Base-by-base conservation (phyloP, 2,888 invertebrate species). In the Blastobasis lacticolella region DNA sequence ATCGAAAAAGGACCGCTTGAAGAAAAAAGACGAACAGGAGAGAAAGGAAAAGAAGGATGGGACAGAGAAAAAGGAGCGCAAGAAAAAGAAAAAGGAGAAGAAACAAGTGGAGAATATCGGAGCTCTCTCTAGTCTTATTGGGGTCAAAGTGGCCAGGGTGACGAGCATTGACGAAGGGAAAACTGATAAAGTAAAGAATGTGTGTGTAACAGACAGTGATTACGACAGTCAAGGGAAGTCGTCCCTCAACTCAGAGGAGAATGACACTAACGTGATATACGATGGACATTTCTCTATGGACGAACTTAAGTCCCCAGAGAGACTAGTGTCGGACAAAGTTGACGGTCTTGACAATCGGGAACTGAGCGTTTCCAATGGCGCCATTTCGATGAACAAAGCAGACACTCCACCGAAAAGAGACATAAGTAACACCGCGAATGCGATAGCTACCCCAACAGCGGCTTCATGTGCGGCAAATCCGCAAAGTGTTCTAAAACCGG, bases 231-330 rank as follows among this genome's bases (percentile, higher is more conserved):
- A 78, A 67, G 74, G 69, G n/a, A 80, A 77, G 49, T 68, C 67
- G 3, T 78, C 77, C 0, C 46, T 73, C 9, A 64, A 66, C 45
- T 72, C 75, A 0, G 77, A 75, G 54, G 63, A 58, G 2, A 71
- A 64, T 51, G 74, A 74, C 23, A 56, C 66, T 4, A 64, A 73
- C 43, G 73, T 82, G 1, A 49, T 78, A 10, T 74, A 73, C 48
- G 86, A 84, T 52, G 79, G 79, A 23, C 56, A 78, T 9, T 82
- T 71, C 53, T 73, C 75, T 37, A 81, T 82, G 75, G 82, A 81
- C n/a, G 79, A 81, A 42, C 56, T 75, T 1, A 78, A 71, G 46
- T 74, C 76, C 1, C 75, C 76, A 1, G 74, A 75, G 51, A 72
- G 60, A 45, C 46, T 10, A 10, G 50, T 47, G 23, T 6, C 58